These are phyloP conservation scores for Calliphora vomitoria DNA, from an alignment of 2,888 invertebrate genomes.

Conservation along the genomic window DNA sequence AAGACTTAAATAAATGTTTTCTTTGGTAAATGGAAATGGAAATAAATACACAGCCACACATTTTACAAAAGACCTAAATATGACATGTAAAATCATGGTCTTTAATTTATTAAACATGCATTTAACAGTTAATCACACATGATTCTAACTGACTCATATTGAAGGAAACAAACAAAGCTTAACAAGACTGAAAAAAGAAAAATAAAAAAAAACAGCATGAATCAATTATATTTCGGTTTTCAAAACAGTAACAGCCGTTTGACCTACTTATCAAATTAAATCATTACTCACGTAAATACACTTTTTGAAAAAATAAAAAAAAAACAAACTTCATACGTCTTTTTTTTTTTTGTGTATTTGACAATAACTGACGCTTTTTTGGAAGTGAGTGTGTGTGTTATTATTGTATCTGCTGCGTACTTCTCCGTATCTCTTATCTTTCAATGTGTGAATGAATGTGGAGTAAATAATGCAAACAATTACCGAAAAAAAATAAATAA, in stretches of 20 bases:
- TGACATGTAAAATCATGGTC: conserved; percentile 68
- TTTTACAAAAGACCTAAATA: conserved; percentile 52
- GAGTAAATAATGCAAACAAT: conserved; percentile 56
- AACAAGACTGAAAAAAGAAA: conserved; percentile 59
- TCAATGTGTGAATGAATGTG: conserved; percentile 10
- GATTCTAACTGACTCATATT: conserved; percentile 68
- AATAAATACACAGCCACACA: not conserved
- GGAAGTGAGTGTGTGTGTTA: conserved; percentile 7
- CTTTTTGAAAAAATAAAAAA: conserved; percentile 6
- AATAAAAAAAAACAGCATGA: conserved; percentile 59
- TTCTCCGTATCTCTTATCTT: not conserved
- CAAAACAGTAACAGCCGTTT: conserved; percentile 72
- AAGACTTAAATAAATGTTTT: not conserved
- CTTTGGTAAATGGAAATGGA: not conserved
- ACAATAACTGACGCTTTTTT: conserved; percentile 54
- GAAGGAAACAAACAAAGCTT: conserved; percentile 19
- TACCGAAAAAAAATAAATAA: conserved; percentile 20
- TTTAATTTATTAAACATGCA: conserved; percentile 71
- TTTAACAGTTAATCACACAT: conserved; percentile 68
- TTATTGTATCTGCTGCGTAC: not conserved
- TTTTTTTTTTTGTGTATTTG: conserved; percentile 55
- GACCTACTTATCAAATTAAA: conserved; percentile 72
- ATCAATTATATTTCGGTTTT: conserved; percentile 70
- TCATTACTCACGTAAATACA: conserved; percentile 71
- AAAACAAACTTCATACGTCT: conserved; percentile 13